Conservation (phyloP, 2,797 vertebrate genomes). For the Potorous gilbertii region DNA sequence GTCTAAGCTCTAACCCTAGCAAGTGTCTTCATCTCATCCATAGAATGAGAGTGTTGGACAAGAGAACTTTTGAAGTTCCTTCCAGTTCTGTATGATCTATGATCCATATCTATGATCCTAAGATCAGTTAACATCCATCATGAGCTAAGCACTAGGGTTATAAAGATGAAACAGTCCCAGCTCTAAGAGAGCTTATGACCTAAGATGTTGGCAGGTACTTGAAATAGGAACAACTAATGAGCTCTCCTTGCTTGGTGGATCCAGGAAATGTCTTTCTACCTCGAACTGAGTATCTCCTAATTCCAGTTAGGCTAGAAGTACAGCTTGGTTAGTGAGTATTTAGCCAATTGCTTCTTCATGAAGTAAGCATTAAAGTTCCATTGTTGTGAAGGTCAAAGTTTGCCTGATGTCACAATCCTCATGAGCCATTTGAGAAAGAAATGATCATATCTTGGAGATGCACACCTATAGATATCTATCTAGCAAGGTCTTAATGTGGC, state of each 20-base stretch:
- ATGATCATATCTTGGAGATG: neutral
- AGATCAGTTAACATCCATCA: neutral
- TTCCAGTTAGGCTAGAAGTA: neutral
- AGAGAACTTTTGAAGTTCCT: neutral
- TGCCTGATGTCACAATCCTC: neutral
- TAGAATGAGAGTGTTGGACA: neutral
- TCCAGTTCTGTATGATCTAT: neutral
- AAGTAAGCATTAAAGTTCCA: neutral
- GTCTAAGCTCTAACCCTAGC: neutral
- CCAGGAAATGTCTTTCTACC: neutral
- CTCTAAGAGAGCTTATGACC: neutral
- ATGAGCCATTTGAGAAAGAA: neutral
- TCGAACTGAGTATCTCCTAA: neutral
- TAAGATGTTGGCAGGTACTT: neutral
- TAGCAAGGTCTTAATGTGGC: neutral
- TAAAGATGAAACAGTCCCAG: neutral
- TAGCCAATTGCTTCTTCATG: neutral
- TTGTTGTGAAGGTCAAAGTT: neutral
- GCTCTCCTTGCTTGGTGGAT: neutral
- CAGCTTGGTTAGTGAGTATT: neutral
- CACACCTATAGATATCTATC: neutral
- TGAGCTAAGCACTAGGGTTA: neutral
- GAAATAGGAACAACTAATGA: neutral
- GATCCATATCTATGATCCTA: neutral
- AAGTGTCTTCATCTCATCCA: neutral